phyloP scores from a whole-genome alignment of 2,797 vertebrate species.

The Sandelia bainsii region DNA sequence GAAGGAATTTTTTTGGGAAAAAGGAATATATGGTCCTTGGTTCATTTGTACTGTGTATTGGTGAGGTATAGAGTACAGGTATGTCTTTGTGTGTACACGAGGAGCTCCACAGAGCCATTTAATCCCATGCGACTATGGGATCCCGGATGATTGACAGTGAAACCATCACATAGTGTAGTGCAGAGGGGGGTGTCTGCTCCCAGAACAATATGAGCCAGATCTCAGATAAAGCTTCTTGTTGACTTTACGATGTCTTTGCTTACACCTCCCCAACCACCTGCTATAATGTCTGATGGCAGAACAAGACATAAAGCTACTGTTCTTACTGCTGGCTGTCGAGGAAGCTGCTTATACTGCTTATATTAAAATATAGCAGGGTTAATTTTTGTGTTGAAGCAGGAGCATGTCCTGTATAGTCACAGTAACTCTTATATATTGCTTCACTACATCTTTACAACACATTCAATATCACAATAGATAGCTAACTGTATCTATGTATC shows the following conservation, averaged over 20 bases:
- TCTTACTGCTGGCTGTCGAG: conserved; percentile 14
- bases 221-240: conserved; percentile 52
- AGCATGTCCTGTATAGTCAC: conserved; percentile 4
- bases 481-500: no score
- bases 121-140: conserved; percentile 23
- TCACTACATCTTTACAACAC: not conserved
- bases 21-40: no score
- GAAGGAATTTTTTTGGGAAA: no score
- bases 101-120: not conserved
- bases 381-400: not conserved
- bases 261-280: conserved; percentile 44
- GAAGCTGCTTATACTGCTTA: conserved; percentile 25
- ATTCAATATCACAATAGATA: conserved; percentile 11
- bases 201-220: conserved; percentile 53
- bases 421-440: conserved; percentile 13
- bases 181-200: conserved; percentile 38
- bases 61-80: no score
- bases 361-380: conserved; percentile 45
- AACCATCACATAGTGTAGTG: not conserved
- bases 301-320: conserved; percentile 48
- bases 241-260: conserved; percentile 64
- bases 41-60: no score
- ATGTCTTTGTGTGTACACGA: not conserved
- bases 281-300: conserved; percentile 45
- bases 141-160: conserved; percentile 41